phyloP scores from a whole-genome alignment of 37 sponge, comb jelly and placozoan genomes.

The Bolinopsis microptera region DNA sequence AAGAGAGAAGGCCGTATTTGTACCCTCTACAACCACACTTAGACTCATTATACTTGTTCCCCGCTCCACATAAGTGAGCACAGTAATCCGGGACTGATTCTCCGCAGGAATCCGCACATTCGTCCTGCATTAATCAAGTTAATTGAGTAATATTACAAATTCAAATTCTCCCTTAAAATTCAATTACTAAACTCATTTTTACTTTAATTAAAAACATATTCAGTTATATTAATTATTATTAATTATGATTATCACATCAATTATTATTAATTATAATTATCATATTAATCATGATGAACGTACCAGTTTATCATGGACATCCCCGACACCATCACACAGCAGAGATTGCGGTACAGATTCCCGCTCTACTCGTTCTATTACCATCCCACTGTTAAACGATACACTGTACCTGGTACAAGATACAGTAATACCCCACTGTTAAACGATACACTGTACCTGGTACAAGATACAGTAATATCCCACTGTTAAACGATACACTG shows the following conservation, averaged over 20 bases:
- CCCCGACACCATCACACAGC: background rate
- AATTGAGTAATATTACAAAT: background rate
- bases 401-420: background rate
- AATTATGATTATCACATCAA: no score
- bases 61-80: constrained; percentile 1
- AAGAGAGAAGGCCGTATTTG: background rate
- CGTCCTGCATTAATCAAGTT: background rate
- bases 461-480: no score
- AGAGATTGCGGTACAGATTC: background rate
- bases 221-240: no score
- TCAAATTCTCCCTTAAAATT: background rate
- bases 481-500: no score
- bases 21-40: background rate
- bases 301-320: background rate
- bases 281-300: no score
- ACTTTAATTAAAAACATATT: no score
- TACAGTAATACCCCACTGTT: no score
- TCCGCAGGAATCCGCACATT: background rate
- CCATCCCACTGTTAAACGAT: background rate
- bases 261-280: no score
- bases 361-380: background rate
- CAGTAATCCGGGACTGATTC: background rate
- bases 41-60: background rate
- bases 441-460: no score
- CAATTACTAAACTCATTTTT: no score